Base-by-base conservation (phyloP, 2,888 invertebrate species). In the Scrobipalpa costella region DNA sequence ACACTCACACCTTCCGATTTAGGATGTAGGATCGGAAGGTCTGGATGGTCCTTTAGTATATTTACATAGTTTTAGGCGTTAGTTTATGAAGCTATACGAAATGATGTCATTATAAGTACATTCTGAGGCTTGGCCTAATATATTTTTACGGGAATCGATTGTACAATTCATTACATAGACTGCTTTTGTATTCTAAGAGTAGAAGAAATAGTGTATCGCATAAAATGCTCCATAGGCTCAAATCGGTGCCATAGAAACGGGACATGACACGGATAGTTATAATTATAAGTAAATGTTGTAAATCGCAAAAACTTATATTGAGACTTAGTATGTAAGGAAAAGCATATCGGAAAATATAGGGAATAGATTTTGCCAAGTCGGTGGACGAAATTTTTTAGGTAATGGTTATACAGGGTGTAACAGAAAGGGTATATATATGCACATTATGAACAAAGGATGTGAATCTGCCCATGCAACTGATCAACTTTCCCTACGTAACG, bases 331-430 rank as follows among this genome's bases (percentile, higher is more conserved):
- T 15, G 34, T 55, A 55, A 55, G 55, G 27, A 55, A 8, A 55
- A 34, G 34, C 55, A 55, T 55, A 55, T 55, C 55, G 34, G 33
- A 34, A 7, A 34, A 7, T 55, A 52, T 52, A 52, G 52, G 52
- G 52, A 52, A 52, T 27, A 11, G 52, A 52, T 52, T 52, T 52
- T 52, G 34, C 55, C 55, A 55, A 55, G n/a, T 55, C n/a, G 33
- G 55, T 34, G 9, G 55, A 33, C 11, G 33, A 27, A 55, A 27
- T 2, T 7, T 33, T 13, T n/a, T 55, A 33, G 7, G 27, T 15
- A n/a, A 27, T 7, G 6, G n/a, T n/a, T n/a, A n/a, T n/a, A n/a
- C n/a, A n/a, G n/a, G n/a, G n/a, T n/a, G n/a, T n/a, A n/a, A n/a
- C n/a, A n/a, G n/a, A n/a, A n/a, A n/a, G n/a, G n/a, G n/a, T n/a